These are phyloP conservation scores for Erpetoichthys calabaricus DNA, from an alignment of 2,797 vertebrate genomes.

Conservation along the genomic window DNA sequence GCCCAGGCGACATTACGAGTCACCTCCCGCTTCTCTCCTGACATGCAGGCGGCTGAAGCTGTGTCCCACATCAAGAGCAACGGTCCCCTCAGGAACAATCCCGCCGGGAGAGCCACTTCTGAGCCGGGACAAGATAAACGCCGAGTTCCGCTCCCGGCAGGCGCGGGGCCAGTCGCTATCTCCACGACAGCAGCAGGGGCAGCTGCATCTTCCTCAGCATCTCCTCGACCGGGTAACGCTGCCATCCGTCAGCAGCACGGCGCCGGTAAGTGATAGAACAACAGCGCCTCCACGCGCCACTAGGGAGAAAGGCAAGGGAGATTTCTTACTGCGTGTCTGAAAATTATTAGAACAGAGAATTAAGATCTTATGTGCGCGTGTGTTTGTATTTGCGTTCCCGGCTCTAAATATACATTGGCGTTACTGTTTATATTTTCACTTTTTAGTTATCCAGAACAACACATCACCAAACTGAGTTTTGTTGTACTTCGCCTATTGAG, in stretches of 20 bases:
- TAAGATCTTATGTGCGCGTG: too few species aligned
- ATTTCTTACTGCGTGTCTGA: too few species aligned
- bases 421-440: too few species aligned
- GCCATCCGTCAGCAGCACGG: conserved; percentile 61
- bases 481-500: too few species aligned
- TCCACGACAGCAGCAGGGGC: conserved; percentile 30
- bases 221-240: conserved; percentile 48
- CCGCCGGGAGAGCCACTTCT: conserved; percentile 35
- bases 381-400: too few species aligned
- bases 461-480: too few species aligned
- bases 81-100: conserved; percentile 52
- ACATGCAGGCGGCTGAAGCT: conserved; percentile 78
- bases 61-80: conserved; percentile 83
- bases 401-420: too few species aligned
- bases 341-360: too few species aligned
- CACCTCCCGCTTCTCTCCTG: conserved; percentile 46
- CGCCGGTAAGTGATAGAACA: conserved; percentile 56
- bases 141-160: conserved; percentile 11
- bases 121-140: conserved; percentile 41
- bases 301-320: not conserved
- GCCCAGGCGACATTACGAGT: conserved; percentile 70
- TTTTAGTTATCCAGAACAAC: too few species aligned
- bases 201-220: conserved; percentile 50
- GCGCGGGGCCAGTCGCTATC: conserved; percentile 8
- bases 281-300: conserved; percentile 31